phyloP scores from a whole-genome alignment of 2,113 vertebrate genomes.

The Hydrochoerus hydrochaeris region DNA sequence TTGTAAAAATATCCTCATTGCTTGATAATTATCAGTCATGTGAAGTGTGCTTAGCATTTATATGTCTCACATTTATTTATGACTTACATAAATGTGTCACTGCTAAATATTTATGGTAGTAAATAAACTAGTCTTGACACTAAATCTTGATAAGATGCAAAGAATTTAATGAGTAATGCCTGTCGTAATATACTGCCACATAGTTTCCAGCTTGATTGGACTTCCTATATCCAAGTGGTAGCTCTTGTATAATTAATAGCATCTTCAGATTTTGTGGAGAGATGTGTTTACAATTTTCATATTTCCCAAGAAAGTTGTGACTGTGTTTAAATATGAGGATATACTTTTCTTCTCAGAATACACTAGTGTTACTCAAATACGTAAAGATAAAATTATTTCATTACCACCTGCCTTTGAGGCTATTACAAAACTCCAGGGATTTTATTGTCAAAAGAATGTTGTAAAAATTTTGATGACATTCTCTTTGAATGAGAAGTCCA shows the following conservation, averaged over 20 bases:
- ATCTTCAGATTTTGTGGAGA: background rate
- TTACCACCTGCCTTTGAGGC: background rate
- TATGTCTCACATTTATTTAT: slow-evolving; percentile 1
- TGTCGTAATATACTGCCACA: background rate
- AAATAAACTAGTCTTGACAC: background rate
- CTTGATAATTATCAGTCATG: background rate
- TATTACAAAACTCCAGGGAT: background rate
- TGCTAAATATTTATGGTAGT: background rate
- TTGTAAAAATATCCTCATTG: background rate
- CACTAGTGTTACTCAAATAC: background rate
- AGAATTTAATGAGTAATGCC: background rate
- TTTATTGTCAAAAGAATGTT: background rate
- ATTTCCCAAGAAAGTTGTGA: background rate
- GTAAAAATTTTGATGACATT: background rate
- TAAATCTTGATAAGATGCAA: background rate
- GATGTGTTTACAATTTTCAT: background rate
- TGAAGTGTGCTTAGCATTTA: background rate
- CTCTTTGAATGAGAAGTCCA: background rate
- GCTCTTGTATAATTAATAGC: background rate
- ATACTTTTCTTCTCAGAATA: background rate
- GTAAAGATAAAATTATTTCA: background rate
- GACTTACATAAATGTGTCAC: slow-evolving; percentile 17
- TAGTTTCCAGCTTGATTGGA: background rate
- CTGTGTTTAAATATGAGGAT: background rate
- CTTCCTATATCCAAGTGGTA: background rate